These are phyloP conservation scores for Diplodus sargus DNA, from an alignment of 2,797 vertebrate species.

Conservation along the genomic window DNA sequence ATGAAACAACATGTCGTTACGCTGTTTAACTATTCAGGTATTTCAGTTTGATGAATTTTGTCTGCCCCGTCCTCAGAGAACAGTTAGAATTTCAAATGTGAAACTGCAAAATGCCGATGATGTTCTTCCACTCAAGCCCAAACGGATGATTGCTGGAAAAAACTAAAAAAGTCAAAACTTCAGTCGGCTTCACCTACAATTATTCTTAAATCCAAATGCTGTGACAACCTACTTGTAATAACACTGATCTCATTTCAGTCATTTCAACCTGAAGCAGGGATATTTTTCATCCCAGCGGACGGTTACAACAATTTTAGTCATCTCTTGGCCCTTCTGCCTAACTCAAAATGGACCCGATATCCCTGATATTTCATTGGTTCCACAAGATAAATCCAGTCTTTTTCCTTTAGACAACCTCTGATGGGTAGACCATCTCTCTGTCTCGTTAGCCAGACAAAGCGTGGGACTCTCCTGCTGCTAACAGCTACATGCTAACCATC, in stretches of 20 bases:
- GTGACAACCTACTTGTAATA: not conserved
- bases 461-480: no score
- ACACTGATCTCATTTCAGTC: not conserved
- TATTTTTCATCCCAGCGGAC: not conserved
- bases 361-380: not conserved
- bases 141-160: not conserved
- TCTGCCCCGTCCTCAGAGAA: slow-evolving; percentile 2
- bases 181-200: not conserved
- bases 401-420: not conserved
- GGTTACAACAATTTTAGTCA: not conserved
- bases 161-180: not conserved
- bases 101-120: not conserved
- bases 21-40: slow-evolving; percentile 53
- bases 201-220: not conserved
- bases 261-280: not conserved
- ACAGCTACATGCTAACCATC: no score
- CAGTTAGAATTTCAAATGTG: not conserved
- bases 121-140: not conserved
- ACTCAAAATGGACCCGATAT: not conserved
- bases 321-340: not conserved
- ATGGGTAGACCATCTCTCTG: not conserved
- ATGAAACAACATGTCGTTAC: slow-evolving; percentile 61
- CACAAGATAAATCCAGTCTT: not conserved
- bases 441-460: no score
- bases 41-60: slow-evolving; percentile 33